Conservation (phyloP, 2,797 vertebrate species). For the Poeciliopsis gracilis region DNA sequence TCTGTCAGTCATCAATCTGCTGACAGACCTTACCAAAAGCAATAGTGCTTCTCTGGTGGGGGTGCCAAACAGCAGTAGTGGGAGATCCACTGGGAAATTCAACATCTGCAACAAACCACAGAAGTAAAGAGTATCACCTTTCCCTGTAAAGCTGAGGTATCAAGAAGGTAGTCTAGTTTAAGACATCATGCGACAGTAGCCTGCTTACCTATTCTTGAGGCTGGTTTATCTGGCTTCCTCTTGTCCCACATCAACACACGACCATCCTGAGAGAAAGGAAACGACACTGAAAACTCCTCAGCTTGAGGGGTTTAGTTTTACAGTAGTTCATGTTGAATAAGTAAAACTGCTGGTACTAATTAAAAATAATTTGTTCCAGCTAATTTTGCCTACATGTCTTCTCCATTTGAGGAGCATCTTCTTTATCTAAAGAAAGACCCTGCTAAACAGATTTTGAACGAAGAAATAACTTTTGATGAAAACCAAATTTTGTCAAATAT, state of each 20-base stretch:
- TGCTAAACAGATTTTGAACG: not conserved
- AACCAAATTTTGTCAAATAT: not conserved
- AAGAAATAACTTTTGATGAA: not conserved
- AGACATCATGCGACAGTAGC: not conserved
- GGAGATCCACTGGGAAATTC: constrained; percentile 80
- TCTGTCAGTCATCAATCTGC: not conserved
- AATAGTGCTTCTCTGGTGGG: constrained; percentile 86
- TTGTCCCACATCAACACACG: constrained; percentile 94
- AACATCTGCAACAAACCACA: constrained; percentile 70
- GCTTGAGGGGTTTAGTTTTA: not conserved
- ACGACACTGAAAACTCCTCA: constrained; percentile 6
- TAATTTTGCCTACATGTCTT: not conserved
- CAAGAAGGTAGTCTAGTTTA: not conserved
- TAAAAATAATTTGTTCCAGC: not conserved
- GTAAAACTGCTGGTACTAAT: not conserved
- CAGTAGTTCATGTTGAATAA: not conserved
- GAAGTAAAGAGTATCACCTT: not conserved
- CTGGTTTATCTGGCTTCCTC: constrained; percentile 91
- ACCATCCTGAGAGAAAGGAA: constrained; percentile 80
- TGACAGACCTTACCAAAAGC: constrained; percentile 85
- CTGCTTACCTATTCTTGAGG: constrained; percentile 87
- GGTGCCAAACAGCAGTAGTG: constrained; percentile 90
- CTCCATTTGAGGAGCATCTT: not conserved
- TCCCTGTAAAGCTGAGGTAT: not conserved
- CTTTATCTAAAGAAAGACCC: not conserved